Evolutionary conservation across 2,113 vertebrate genomes (phyloP).

Genomic region (Macaca fascicularis): DNA sequence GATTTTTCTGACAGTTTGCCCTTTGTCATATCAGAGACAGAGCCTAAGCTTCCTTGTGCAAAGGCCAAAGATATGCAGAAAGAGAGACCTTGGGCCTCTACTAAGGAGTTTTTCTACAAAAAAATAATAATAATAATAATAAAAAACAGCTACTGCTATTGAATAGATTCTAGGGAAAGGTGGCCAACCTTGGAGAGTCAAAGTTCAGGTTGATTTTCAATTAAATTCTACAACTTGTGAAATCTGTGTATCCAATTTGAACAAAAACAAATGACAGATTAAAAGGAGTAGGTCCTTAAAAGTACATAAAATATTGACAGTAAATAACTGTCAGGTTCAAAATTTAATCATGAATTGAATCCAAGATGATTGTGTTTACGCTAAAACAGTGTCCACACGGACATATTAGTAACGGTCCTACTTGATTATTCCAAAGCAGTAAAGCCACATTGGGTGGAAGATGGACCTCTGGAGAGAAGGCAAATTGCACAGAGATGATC

Average conservation of each 20-base stretch:
- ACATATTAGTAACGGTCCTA: not conserved
- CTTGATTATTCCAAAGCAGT: not conserved
- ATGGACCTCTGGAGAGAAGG: not conserved
- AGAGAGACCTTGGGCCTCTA: not conserved
- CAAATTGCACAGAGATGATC: not conserved
- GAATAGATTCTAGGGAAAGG: not conserved
- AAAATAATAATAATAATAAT: accelerated
- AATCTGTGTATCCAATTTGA: not conserved
- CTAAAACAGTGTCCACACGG: not conserved
- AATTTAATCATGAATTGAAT: slow-evolving; percentile 12
- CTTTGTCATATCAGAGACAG: not conserved
- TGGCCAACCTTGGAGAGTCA: not conserved
- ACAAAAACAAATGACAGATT: not conserved
- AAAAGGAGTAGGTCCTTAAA: not conserved
- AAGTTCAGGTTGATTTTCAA: slow-evolving; percentile 42
- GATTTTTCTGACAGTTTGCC: slow-evolving; percentile 52
- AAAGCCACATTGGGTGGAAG: not conserved
- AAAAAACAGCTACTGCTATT: not conserved
- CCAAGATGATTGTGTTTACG: not conserved
- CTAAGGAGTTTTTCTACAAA: not conserved
- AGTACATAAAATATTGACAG: slow-evolving; percentile 17
- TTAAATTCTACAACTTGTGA: slow-evolving; percentile 14
- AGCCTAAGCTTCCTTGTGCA: not conserved
- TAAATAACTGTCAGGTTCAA: slow-evolving; percentile 6
- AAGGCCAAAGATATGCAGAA: not conserved